These are phyloP conservation scores for Neoscelio sp. DNA, from an alignment of 2,888 invertebrate species.

Conservation along the genomic window DNA sequence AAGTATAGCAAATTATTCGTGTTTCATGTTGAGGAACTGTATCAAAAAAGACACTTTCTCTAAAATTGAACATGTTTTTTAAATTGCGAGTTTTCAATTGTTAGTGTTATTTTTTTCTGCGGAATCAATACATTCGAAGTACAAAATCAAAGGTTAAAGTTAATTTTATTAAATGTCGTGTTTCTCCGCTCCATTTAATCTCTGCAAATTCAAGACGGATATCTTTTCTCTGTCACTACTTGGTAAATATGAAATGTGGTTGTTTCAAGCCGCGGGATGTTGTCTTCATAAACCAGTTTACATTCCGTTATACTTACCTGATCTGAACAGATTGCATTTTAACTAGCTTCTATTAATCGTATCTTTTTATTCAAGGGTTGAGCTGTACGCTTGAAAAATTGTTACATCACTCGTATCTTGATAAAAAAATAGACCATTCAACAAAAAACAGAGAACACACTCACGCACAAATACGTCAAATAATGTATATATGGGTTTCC, in stretches of 20 bases:
- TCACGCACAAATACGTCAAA: too few species aligned
- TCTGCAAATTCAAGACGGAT: slow-evolving; percentile 30
- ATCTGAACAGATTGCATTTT: slow-evolving; percentile 42
- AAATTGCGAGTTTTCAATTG: too few species aligned
- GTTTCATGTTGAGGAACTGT: too few species aligned
- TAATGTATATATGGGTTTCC: too few species aligned
- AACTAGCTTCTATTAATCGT: slow-evolving; percentile 32
- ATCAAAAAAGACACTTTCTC: too few species aligned
- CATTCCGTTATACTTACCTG: slow-evolving; percentile 58
- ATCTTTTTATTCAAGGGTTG: slow-evolving; percentile 5
- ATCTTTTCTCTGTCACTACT: slow-evolving; percentile 23
- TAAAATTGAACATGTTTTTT: too few species aligned
- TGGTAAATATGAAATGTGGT: slow-evolving; percentile 38
- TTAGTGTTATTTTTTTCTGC: too few species aligned
- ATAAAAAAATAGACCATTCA: too few species aligned
- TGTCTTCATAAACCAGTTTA: slow-evolving; percentile 54
- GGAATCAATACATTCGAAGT: slow-evolving; percentile 38
- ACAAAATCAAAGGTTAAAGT: slow-evolving; percentile 36
- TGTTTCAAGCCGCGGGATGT: slow-evolving; percentile 36
- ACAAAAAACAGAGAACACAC: too few species aligned
- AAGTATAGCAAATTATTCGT: too few species aligned
- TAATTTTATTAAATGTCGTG: slow-evolving; percentile 35
- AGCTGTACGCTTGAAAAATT: not conserved
- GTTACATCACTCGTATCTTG: too few species aligned
- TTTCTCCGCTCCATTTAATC: slow-evolving; percentile 37